phyloP scores from a whole-genome alignment of 2,888 invertebrate species.

The Tineola bisselliella region DNA sequence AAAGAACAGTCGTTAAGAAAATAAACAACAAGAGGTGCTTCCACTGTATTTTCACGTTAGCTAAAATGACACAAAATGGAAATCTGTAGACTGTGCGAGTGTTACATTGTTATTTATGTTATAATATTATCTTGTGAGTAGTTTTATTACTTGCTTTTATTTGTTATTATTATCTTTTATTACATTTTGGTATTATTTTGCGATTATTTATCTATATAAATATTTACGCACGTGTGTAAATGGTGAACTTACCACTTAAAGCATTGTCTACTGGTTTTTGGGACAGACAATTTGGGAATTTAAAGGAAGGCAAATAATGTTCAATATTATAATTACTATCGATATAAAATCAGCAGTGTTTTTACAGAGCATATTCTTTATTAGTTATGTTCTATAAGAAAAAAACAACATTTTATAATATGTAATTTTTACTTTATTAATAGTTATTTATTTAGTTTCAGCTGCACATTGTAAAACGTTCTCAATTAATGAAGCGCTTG shows the following conservation, averaged over 20 bases:
- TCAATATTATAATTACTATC: too few relatives aligned
- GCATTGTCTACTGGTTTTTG: too few relatives aligned
- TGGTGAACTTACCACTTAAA: too few relatives aligned
- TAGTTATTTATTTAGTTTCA: constrained; percentile 25
- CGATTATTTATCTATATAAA: too few relatives aligned
- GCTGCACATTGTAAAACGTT: constrained; percentile 41
- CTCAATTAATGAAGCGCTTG: constrained; percentile 39
- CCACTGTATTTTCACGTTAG: constrained; percentile 17
- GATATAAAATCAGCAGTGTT: too few relatives aligned
- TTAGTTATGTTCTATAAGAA: too few relatives aligned
- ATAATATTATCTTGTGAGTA: constrained; percentile 31
- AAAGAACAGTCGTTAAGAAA: not conserved
- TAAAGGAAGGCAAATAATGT: too few relatives aligned
- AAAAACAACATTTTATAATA: not conserved
- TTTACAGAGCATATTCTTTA: too few relatives aligned
- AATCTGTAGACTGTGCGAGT: constrained; percentile 32
- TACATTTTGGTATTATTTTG: not conserved
- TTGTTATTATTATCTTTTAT: not conserved
- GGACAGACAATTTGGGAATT: too few relatives aligned
- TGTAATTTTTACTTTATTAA: not conserved
- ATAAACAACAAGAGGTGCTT: constrained; percentile 6
- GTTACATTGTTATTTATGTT: constrained; percentile 34
- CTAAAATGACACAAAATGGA: constrained; percentile 58
- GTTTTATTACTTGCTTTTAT: not conserved
- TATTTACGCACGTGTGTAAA: too few relatives aligned